A percentile compares a stretch with the other conserved stretches of the same genome.
phyloP scores from a whole-genome alignment of 2,888 invertebrate genomes.

The Branchellion lobata region DNA sequence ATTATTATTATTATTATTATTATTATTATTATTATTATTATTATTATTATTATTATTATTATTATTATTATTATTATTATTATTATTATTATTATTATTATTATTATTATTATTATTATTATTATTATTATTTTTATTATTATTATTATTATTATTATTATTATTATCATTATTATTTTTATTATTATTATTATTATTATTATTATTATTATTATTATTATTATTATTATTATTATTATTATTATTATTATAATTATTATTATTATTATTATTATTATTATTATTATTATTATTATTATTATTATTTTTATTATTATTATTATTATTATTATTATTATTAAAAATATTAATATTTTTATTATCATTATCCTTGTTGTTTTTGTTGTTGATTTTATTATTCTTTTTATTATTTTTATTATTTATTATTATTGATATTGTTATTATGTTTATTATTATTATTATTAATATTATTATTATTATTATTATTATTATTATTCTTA shows the following conservation, averaged over 20 bases:
- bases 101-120: background rate
- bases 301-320: background rate
- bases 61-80: background rate
- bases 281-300: background rate
- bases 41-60: background rate
- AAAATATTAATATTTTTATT: background rate
- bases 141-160: background rate
- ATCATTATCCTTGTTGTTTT: too few species aligned
- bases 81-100: background rate
- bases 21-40: background rate
- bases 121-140: background rate
- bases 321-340: background rate
- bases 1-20: background rate
- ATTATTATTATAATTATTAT: background rate
- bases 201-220: background rate
- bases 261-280: background rate
- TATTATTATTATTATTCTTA: too few species aligned
- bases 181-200: background rate
- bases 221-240: background rate
- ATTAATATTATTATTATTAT: too few species aligned
- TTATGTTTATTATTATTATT: too few species aligned
- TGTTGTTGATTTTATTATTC: too few species aligned
- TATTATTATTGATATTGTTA: too few species aligned
- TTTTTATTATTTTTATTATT: too few species aligned
- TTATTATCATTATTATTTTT: background rate